These are phyloP conservation scores for Rotaria sp. DNA, from an alignment of 2,888 invertebrate species.

Conservation along the genomic window DNA sequence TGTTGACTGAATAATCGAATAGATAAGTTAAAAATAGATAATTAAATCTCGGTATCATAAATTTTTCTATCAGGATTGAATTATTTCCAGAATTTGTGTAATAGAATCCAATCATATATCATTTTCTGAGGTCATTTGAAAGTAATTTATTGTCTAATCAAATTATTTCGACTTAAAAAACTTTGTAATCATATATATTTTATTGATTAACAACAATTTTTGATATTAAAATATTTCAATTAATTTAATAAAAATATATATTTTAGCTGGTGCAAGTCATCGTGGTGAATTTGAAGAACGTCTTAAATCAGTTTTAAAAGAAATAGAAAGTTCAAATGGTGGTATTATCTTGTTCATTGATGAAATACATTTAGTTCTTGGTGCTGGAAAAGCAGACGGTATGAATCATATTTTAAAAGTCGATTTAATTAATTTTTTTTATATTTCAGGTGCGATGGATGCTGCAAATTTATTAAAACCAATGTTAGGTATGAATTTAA, in stretches of 20 bases:
- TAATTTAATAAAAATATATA: neutral
- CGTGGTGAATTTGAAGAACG: conserved; percentile 46
- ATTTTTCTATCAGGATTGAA: no score
- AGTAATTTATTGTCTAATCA: no score
- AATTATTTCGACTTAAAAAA: no score
- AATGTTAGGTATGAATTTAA: conserved; percentile 35
- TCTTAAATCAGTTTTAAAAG: conserved; percentile 44
- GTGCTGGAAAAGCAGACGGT: conserved; percentile 43
- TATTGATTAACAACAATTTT: no score
- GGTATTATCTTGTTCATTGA: conserved; percentile 46
- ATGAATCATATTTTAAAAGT: no score
- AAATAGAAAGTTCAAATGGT: conserved; percentile 37
- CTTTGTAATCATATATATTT: no score
- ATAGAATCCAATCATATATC: no score
- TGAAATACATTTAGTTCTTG: conserved; percentile 46
- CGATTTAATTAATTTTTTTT: neutral
- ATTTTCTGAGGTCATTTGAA: no score
- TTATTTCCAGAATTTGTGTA: no score
- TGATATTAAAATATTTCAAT: no score
- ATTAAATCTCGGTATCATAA: neutral
- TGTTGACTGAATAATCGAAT: no score
- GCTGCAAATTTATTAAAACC: conserved; percentile 46
- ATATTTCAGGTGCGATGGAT: conserved; percentile 43
- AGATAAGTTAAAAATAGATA: no score
- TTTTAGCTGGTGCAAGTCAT: conserved; percentile 44